Conservation (phyloP, 2,113 vertebrate genomes). For the Cairina moschata region DNA sequence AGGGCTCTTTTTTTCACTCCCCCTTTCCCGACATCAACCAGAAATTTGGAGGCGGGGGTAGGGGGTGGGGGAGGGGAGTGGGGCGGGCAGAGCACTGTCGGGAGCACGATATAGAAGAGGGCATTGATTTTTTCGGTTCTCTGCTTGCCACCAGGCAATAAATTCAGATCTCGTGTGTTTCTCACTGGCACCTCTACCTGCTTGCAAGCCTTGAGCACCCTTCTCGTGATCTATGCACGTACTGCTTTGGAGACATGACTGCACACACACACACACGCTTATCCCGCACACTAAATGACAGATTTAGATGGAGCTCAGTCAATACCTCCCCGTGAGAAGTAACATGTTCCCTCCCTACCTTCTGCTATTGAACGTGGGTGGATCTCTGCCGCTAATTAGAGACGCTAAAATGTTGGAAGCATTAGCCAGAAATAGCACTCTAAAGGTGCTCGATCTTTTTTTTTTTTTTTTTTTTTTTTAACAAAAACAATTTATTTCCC, state of each 20-base stretch:
- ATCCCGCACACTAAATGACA: neutral
- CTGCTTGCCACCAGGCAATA: neutral
- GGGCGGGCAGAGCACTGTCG: neutral
- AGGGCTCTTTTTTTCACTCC: neutral
- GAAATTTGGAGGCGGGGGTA: neutral
- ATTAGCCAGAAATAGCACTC: neutral
- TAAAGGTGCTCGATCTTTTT: neutral
- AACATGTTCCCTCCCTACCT: neutral
- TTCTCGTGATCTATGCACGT: neutral
- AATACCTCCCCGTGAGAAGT: neutral
- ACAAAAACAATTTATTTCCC: neutral
- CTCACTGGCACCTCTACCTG: neutral
- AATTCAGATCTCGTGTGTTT: neutral
- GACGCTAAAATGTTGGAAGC: neutral
- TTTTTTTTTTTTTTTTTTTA: neutral
- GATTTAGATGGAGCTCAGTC: neutral
- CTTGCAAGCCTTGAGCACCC: neutral
- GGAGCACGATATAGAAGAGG: neutral
- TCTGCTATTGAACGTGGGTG: neutral
- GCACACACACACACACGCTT: neutral
- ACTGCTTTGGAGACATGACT: neutral
- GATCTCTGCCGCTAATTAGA: neutral
- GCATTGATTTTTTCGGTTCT: neutral
- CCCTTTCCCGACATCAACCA: neutral
- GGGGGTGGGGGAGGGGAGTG: no score